Base-by-base conservation (phyloP, 1,140 invertebrate species). In the Cotesia glomerata region DNA sequence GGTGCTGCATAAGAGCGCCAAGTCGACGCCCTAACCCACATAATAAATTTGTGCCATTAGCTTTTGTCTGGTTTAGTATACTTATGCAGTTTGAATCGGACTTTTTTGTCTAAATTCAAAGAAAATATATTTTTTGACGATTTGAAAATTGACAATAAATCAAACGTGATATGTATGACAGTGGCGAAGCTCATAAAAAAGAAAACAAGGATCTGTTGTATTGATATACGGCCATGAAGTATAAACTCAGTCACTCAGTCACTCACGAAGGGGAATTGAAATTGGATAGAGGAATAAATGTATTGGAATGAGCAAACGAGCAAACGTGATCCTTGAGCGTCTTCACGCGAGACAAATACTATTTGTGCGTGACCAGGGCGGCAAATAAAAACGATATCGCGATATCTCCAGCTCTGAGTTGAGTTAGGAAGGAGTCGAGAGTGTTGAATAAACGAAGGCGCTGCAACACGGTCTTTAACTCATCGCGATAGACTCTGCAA, bases 291-390 rank as follows among this genome's bases (percentile, higher is more conserved):
- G 18, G 45, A 18, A 63, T 11, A 61, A 16, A 2, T 36, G 14
- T 16, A 54, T 35, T 71, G 18, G 34, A 63, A 69, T 14, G 52
- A 56, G 18, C 69, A 26, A 61, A 51, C 45, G 69, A 62, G 34
- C 35, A 56, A 61, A 36, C 39, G 54, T 26, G 49, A 63, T 71
- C 59, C 56, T 62, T 58, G 18, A 58, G 8, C 45, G 26, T n/a
- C 13, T 49, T 26, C 62, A 11, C 58, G 69, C 74, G 73, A 81
- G 79, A 81, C 78, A 78, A 82, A 82, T 81, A 81, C 81, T 80
- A 76, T 81, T 82, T 80, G 75, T 80, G 79, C 80, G 80, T 82
- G 80, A 82, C 77, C 75, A 54, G 80, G 74, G 76, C 75, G 72
- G 73, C 77, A 81, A 80, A 45, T 45, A 45, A 45, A 45, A 72